Base-by-base conservation (phyloP, 2,797 vertebrate genomes). In the Bradypus variegatus region DNA sequence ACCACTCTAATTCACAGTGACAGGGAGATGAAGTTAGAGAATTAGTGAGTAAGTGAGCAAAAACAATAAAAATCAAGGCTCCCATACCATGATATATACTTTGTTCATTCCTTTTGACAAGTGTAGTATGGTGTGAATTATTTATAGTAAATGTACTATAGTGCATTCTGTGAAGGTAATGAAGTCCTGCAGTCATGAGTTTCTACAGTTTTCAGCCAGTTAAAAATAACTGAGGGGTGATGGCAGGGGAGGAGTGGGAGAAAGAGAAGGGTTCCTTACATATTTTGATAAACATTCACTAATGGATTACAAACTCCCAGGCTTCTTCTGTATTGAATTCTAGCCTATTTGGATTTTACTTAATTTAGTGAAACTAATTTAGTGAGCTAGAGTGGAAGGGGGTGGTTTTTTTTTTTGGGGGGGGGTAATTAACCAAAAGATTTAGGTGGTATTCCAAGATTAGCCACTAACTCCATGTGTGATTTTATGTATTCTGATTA, bases 71-170 rank as follows among this genome's bases (percentile, higher is more conserved):
- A 92, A 94, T 88, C 82, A 79, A 86, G 93, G 70, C 9, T 93
- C 86, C 89, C 75, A 50, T 85, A 53, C 84, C 85, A 79, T 91
- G 93, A 94, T 90, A 58, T 89, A 91, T 77, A 87, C 84, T 93
- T 93, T 77, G 78, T 88, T 96, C 95, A 96, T 96, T 95, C 82
- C 27, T 93, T 95, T 91, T 94, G 96, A 96, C 96, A 96, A 92
- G 93, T 91, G 67, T 92, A 81, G 92, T 89, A 69, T 29, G 72
- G 84, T 86, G 91, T 91, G 90, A 96, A 96, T 96, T 95, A 96
- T 96, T 96, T 93, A 93, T 94, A 89, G 93, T 95, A 93, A 93
- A 90, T 36, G 25, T 86, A 86, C 83, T 86, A 92, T 53, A 64
- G 53, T 91, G 45, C 81, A 80, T 87, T 94, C 78, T 93, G 77